Base-by-base conservation (phyloP, 92 coral and sea anemone genomes). In the Zoanthus sociatus region DNA sequence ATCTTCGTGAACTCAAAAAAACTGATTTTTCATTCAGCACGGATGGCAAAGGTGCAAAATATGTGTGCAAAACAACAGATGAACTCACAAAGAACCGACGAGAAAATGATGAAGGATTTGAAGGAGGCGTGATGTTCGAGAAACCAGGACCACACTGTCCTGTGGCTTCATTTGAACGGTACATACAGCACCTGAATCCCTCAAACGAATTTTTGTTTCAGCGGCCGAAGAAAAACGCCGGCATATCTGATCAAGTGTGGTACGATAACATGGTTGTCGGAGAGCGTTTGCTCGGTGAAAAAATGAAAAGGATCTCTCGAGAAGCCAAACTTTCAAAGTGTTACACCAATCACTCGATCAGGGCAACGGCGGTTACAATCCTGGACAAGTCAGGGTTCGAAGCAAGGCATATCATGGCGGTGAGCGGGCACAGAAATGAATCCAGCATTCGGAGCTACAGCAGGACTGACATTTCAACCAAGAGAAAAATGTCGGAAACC, bases 111-210 rank as follows among this genome's bases (percentile, higher is more conserved):
- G 91, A 87, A 14, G 75, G 87, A 37, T 71, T 47, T 87, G 86
- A 79, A 58, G 78, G 77, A 12, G 83, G 84, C 16, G 47, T 90
- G 50, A 90, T 90, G 91, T 83, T 79, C 76, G 93, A 90, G 73
- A 87, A 79, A 82, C 88, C 84, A 14, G 91, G 88, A 47, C 91
- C 91, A 46, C 68, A 46, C 76, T 90, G 93, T 70, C 91, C 93
- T 72, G 91, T 88, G 31, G 86, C 88, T 60, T 64, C 90, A 31
- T 87, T 87, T 63, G 79, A 88, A 69, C 84, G 58, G 87, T 90
- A 91, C 53, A 26, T 92, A 37, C 56, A 78, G 50, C 94, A 79
- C 54, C 84, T 92, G 48, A 92, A 90, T 48, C 90, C 94, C 16
- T 13, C 37, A 8, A 92, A 92, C 79, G 83, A 77, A 67, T 84